Evolutionary conservation across 35 echinoderm and acorn worm species (phyloP).

Genomic region (Hemicentrotus pulcherrimus): DNA sequence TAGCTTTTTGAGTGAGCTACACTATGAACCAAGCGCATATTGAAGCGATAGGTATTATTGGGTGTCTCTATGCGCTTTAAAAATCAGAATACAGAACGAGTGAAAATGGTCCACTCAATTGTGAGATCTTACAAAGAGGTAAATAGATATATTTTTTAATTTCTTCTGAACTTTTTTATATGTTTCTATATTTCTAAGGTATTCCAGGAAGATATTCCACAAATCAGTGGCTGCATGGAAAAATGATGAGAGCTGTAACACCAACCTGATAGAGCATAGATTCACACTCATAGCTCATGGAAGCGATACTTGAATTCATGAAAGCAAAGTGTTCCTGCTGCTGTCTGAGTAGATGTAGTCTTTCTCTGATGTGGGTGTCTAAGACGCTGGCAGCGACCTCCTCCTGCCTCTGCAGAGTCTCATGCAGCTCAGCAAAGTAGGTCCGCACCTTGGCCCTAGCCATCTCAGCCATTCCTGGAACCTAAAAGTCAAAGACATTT

Average conservation of each 20-base stretch:
- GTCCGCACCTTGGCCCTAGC: conserved; percentile 69
- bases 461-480: conserved; percentile 93
- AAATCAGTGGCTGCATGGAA: no score
- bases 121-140: no score
- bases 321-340: conserved; percentile 85
- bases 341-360: conserved; percentile 77
- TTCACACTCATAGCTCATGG: conserved; percentile 89
- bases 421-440: conserved; percentile 89
- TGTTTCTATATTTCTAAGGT: no score
- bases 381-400: conserved; percentile 91
- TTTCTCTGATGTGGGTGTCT: conserved; percentile 70
- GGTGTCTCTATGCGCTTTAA: no score
- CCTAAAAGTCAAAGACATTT: conserved; percentile 23
- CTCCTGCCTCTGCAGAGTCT: conserved; percentile 84
- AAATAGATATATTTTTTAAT: no score
- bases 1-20: no score
- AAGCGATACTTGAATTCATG: conserved; percentile 61
- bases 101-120: no score
- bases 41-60: no score
- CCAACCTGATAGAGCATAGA: conserved; percentile 73
- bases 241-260: neutral
- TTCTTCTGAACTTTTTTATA: no score
- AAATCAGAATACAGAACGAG: no score
- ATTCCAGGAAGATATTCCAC: no score
- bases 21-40: no score